These are phyloP conservation scores for Grallaria varia DNA, from an alignment of 2,113 vertebrate species.

Conservation along the genomic window DNA sequence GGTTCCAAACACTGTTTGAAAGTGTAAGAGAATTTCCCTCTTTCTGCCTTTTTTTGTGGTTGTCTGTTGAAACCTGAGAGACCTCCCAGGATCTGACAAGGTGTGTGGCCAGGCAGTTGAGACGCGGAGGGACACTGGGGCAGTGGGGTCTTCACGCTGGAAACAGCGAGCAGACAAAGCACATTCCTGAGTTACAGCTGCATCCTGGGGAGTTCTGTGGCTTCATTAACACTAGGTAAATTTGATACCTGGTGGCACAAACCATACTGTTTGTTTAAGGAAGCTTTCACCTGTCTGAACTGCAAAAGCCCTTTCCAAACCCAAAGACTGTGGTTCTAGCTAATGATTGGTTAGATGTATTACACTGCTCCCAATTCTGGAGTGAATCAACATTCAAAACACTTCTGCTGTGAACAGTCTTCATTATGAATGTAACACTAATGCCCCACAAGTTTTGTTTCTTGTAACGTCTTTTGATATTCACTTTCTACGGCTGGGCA, in stretches of 20 bases:
- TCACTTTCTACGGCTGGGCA: neutral
- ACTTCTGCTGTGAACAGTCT: neutral
- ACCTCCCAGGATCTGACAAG: neutral
- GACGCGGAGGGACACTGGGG: neutral
- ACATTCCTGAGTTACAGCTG: neutral
- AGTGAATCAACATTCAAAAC: neutral
- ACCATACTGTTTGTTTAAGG: neutral
- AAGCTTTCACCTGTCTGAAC: neutral
- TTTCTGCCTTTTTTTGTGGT: neutral
- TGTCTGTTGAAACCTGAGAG: neutral
- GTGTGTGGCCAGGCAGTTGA: neutral
- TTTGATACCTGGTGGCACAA: neutral
- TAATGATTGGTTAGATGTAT: neutral
- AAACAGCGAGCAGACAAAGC: neutral
- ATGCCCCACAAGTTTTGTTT: neutral
- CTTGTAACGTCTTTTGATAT: neutral
- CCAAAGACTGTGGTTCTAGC: neutral
- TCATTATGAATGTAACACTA: neutral
- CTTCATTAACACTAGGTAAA: neutral
- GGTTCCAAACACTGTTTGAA: neutral
- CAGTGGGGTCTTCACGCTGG: rapidly evolving
- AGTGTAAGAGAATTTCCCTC: neutral
- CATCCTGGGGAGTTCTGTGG: neutral
- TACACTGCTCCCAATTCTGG: neutral
- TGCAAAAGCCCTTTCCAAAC: neutral